Base-by-base conservation (phyloP, 2,113 vertebrate species). In the Poicephalus meyeri region DNA sequence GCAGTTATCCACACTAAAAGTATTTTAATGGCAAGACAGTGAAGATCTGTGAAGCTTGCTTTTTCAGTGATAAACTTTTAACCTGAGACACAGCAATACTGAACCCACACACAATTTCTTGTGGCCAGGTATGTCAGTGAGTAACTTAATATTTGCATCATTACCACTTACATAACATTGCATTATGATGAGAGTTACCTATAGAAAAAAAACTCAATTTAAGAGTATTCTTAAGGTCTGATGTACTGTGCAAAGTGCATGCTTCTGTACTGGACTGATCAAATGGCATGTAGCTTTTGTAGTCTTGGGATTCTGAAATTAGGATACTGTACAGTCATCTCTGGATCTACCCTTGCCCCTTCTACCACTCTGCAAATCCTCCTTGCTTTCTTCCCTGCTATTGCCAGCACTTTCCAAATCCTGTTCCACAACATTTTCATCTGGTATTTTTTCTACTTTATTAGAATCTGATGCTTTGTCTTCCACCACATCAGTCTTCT, bases 261-360 rank as follows among this genome's bases (percentile, higher is more conserved):
- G 55, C 53, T 86, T 95, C 53, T 80, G 8, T 72, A 28, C 47
- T 53, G 69, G 70, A 31, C 52, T 33, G 66, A 63, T 49, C 66
- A 53, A 52, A 66, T 10, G 58, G 63, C 72, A 20, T 8, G 12
- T 56, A 58, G 25, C n/a, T 74, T 2, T 0, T 6, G 29, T 20
- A 39, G 61, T 2, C 35, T 65, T 39, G 24, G 50, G 73, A 80
- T 44, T 88, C 16, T 37, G 24, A 13, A 5, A 50, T 98, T 86
- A 99, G 0, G 99, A 98, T 97, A 99, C 69, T 46, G 98, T 97
- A 80, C 99, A 99, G 7, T 99, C 99, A 47, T 99, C 99, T 94
- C 98, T 99, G 87, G 96, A 97, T 93, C 97, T 99, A 23, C 97
- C 97, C 94, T 98, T 99, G 53, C 97, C 97, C 47, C 95, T 98